These are phyloP conservation scores for Panagrolaimus sp. DNA, from an alignment of 1,140 invertebrate species.

Conservation along the genomic window DNA sequence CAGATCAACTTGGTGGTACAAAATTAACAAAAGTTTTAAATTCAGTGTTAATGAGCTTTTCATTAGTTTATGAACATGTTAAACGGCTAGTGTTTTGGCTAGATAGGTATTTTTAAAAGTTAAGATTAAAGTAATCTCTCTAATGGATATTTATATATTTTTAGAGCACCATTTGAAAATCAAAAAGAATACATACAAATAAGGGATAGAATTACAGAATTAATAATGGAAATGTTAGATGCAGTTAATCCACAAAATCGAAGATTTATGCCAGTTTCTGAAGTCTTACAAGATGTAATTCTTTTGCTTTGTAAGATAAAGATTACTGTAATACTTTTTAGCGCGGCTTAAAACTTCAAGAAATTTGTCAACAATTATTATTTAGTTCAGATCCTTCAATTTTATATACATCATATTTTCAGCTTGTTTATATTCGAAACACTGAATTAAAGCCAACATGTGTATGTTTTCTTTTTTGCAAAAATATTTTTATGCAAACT, in stretches of 20 bases:
- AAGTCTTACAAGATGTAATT: not conserved
- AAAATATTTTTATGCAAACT: constrained; percentile 15
- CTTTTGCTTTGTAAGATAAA: not conserved
- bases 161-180: constrained; percentile 10
- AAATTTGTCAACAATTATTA: constrained; percentile 30
- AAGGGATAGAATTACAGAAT: not conserved
- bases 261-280: not conserved
- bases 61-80: constrained; percentile 33
- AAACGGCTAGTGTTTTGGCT: constrained; percentile 39
- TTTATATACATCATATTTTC: constrained; percentile 36
- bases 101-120: constrained; percentile 25
- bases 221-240: constrained; percentile 11
- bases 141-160: not conserved
- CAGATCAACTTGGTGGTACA: constrained; percentile 7
- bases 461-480: constrained; percentile 3
- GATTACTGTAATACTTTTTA: constrained; percentile 19
- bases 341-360: constrained; percentile 27
- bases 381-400: constrained; percentile 24
- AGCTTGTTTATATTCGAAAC: constrained; percentile 29
- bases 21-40: constrained; percentile 34
- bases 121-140: not conserved
- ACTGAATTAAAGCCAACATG: constrained; percentile 21
- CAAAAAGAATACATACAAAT: constrained; percentile 13
- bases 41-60: constrained; percentile 28
- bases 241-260: constrained; percentile 2